phyloP scores from a whole-genome alignment of 2,888 invertebrate species.

The Sepiola atlantica region DNA sequence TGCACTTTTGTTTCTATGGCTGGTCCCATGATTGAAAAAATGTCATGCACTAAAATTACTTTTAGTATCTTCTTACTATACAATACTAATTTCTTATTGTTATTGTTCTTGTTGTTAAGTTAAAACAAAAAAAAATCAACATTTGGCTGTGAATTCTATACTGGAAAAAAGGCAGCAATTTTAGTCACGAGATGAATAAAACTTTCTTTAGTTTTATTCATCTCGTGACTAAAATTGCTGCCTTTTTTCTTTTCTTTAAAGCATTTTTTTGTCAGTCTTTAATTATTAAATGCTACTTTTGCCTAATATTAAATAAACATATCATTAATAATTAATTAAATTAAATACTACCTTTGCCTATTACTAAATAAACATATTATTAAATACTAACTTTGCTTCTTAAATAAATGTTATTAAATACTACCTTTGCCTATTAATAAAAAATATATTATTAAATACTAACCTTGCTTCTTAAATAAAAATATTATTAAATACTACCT shows the following conservation, averaged over 20 bases:
- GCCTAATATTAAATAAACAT: background rate
- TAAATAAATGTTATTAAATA: too few relatives aligned
- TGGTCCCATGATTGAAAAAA: background rate
- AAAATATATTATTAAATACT: too few relatives aligned
- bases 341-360: too few relatives aligned
- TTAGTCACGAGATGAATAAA: background rate
- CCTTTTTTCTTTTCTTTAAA: background rate
- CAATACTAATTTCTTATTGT: background rate
- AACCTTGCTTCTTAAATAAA: too few relatives aligned
- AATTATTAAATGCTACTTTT: background rate
- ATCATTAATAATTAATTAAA: too few relatives aligned
- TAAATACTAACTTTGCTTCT: too few relatives aligned
- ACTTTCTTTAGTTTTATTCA: too few relatives aligned
- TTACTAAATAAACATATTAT: too few relatives aligned
- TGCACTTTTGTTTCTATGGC: background rate
- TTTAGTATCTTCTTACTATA: background rate
- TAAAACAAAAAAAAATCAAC: background rate
- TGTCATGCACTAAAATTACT: background rate
- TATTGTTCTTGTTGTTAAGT: background rate
- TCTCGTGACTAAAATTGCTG: too few relatives aligned
- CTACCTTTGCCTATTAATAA: too few relatives aligned
- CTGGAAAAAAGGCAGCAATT: background rate
- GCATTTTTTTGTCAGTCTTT: background rate
- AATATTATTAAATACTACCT: too few relatives aligned
- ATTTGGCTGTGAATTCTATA: background rate